Conservation (phyloP, 2,888 invertebrate species). For the Leptopilina myrica region DNA sequence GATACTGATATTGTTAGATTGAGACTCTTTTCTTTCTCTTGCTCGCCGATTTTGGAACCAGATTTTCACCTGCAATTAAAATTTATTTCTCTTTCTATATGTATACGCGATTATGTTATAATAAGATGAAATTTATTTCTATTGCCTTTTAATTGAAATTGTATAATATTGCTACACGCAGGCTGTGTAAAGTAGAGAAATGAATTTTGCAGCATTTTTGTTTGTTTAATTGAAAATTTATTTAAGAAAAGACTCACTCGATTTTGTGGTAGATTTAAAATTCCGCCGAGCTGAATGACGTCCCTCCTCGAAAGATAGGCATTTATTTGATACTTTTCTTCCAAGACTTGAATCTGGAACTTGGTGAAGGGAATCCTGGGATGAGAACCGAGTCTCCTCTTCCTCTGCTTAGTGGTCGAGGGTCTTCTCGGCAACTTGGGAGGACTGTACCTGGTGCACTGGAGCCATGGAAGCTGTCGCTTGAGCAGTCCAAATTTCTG, state of each 20-base stretch:
- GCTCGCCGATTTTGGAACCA: conserved; percentile 91
- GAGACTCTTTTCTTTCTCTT: conserved; percentile 83
- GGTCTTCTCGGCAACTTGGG: conserved; percentile 84
- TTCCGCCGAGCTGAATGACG: conserved; percentile 81
- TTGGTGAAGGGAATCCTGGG: conserved; percentile 85
- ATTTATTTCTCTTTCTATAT: not conserved
- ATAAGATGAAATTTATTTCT: too few relatives aligned
- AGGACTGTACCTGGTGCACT: conserved; percentile 85
- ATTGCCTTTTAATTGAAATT: too few relatives aligned
- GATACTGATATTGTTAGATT: conserved; percentile 33
- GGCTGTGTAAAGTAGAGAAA: too few relatives aligned
- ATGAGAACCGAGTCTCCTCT: conserved; percentile 69
- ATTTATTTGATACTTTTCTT: conserved; percentile 82
- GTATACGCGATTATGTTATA: too few relatives aligned
- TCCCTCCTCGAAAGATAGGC: conserved; percentile 86
- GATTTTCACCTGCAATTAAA: conserved; percentile 78
- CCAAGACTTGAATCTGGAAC: conserved; percentile 83
- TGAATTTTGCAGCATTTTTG: not conserved
- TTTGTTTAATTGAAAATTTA: conserved; percentile 1
- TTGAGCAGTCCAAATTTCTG: too few relatives aligned
- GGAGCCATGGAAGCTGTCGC: conserved; percentile 79
- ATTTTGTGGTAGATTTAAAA: conserved; percentile 83
- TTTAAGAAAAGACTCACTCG: conserved; percentile 78
- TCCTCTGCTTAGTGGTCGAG: conserved; percentile 56
- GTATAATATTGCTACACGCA: too few relatives aligned